Conservation (phyloP, 2,113 vertebrate species). For the Nothobranchius furzeri region DNA sequence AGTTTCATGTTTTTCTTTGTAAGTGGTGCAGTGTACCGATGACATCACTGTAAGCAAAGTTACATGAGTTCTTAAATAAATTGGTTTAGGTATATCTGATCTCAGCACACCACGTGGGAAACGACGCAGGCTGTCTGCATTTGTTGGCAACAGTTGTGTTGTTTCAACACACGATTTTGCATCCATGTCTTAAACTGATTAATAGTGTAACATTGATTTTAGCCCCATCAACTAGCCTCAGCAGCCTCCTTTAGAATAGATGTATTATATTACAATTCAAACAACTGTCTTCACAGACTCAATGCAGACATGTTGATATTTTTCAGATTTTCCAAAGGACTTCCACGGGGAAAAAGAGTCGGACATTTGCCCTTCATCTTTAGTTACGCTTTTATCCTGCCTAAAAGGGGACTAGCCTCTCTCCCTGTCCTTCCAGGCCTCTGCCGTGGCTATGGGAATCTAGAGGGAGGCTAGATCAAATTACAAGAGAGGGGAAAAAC, state of each 20-base stretch:
- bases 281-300: constrained; percentile 1
- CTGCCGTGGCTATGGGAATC: constrained; percentile 27
- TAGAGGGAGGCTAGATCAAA: constrained; percentile 35
- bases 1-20: constrained; percentile 24
- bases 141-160: background rate
- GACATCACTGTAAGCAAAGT: constrained; percentile 25
- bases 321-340: constrained; percentile 38
- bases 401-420: constrained; percentile 24
- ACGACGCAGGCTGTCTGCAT: background rate
- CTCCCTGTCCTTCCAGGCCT: constrained; percentile 22
- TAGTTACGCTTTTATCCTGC: constrained; percentile 29
- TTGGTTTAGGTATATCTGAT: constrained; percentile 16
- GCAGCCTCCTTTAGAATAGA: background rate
- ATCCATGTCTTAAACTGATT: constrained; percentile 6
- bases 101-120: constrained; percentile 9
- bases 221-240: background rate
- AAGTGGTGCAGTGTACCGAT: constrained; percentile 1
- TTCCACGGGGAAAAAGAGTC: constrained; percentile 11
- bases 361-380: constrained; percentile 32
- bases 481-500: constrained; percentile 48
- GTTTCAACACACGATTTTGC: background rate
- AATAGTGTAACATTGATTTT: constrained; percentile 12
- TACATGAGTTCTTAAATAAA: constrained; percentile 26
- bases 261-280: constrained; percentile 12
- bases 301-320: constrained; percentile 1